Conservation (phyloP, 1,140 invertebrate genomes). For the Luehdorfia chinensis region DNA sequence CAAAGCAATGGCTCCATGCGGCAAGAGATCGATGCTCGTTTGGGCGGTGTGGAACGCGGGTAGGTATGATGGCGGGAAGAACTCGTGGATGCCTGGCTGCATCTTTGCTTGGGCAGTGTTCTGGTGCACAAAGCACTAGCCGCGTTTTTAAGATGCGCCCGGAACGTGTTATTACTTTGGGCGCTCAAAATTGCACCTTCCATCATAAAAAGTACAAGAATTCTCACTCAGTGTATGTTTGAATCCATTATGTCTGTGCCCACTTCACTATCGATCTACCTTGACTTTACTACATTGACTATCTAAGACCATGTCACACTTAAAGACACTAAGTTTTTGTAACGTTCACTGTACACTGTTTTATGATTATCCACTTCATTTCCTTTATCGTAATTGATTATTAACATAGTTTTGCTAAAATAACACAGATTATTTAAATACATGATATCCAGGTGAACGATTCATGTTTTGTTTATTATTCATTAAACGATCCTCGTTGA, state of each 20-base stretch:
- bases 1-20: conserved; percentile 51
- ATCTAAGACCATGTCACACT: conserved; percentile 15
- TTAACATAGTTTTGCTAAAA: conserved; percentile 5
- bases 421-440: no score
- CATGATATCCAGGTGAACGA: no score
- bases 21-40: conserved; percentile 50
- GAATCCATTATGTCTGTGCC: conserved; percentile 48
- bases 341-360: conserved; percentile 13
- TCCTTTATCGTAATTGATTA: neutral
- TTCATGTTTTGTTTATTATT: no score
- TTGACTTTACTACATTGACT: conserved; percentile 19
- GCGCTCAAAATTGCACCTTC: conserved; percentile 71
- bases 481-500: no score
- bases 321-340: neutral
- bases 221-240: conserved; percentile 51
- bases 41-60: conserved; percentile 59
- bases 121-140: conserved; percentile 66
- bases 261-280: conserved; percentile 34
- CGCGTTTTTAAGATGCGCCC: conserved; percentile 69
- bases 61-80: conserved; percentile 64
- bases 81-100: conserved; percentile 39
- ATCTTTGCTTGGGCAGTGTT: conserved; percentile 60
- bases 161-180: conserved; percentile 60
- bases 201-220: no score
- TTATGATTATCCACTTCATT: conserved; percentile 9